Percentiles rank a stretch among this genome's conserved stretches.
phyloP scores from a whole-genome alignment of 2,797 vertebrate genomes.

The Macropus fuliginosus region DNA sequence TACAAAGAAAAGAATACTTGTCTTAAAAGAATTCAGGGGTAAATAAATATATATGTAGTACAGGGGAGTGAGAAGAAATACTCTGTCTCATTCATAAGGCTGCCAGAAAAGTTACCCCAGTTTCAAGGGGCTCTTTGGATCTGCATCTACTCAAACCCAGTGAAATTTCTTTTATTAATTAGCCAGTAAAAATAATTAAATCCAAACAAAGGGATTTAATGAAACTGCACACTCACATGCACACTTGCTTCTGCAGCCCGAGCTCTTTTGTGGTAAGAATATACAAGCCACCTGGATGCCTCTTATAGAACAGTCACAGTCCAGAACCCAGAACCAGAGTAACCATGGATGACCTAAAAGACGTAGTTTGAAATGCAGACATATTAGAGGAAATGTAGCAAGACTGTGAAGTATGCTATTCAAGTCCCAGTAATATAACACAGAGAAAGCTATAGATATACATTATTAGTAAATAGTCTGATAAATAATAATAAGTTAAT shows the following conservation, averaged over 20 bases:
- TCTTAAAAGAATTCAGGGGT: no score
- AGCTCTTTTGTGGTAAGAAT: not conserved
- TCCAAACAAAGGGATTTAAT: not conserved
- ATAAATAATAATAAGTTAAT: no score
- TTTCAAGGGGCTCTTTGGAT: not conserved
- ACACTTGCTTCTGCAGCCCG: not conserved
- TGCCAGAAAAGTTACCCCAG: not conserved
- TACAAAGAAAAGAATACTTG: no score
- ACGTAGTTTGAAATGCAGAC: no score
- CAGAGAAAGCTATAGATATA: no score
- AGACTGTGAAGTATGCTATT: no score
- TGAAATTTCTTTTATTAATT: not conserved
- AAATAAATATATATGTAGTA: no score
- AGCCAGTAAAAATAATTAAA: not conserved
- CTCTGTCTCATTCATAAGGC: not conserved
- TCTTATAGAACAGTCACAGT: not conserved
- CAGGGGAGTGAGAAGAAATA: no score
- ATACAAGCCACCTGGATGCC: not conserved
- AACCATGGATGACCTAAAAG: no score
- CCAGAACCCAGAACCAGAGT: not conserved
- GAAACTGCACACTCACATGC: not conserved
- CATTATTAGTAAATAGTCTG: no score
- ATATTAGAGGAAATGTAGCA: not conserved
- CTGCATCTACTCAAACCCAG: not conserved
- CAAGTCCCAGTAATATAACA: no score